Percentiles rank a stretch among this genome's conserved stretches.
phyloP scores from a whole-genome alignment of 1,140 invertebrate species.

The Papilio dardanus region DNA sequence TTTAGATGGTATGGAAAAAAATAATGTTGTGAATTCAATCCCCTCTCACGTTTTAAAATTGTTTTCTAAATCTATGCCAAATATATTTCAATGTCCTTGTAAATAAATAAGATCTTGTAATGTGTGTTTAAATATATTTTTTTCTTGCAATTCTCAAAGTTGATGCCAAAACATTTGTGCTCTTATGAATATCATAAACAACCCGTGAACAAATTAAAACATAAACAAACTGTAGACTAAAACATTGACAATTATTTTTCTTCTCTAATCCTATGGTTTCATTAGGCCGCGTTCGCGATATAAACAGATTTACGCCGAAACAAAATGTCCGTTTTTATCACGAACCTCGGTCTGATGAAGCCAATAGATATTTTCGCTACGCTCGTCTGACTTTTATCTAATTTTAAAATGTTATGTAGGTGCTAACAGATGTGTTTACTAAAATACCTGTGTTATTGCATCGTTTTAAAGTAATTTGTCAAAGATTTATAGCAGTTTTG shows the following conservation, averaged over 20 bases:
- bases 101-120: not conserved
- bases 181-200: not conserved
- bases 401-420: not conserved
- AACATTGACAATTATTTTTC: not conserved
- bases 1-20: too few species aligned
- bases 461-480: not conserved
- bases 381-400: not conserved
- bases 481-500: not conserved
- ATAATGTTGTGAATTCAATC: too few species aligned
- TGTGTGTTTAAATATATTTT: too few species aligned
- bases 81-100: constrained; percentile 1
- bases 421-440: not conserved
- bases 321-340: too few species aligned
- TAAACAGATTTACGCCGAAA: too few species aligned
- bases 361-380: not conserved
- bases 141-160: not conserved
- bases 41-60: too few species aligned
- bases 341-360: too few species aligned
- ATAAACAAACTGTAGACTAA: constrained; percentile 13
- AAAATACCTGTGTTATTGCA: not conserved
- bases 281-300: too few species aligned
- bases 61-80: not conserved
- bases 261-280: too few species aligned
- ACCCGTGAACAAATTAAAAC: not conserved
- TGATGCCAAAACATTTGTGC: not conserved